Conservation (phyloP, 2,113 vertebrate genomes). For the Phylloscopus trochiloides region DNA sequence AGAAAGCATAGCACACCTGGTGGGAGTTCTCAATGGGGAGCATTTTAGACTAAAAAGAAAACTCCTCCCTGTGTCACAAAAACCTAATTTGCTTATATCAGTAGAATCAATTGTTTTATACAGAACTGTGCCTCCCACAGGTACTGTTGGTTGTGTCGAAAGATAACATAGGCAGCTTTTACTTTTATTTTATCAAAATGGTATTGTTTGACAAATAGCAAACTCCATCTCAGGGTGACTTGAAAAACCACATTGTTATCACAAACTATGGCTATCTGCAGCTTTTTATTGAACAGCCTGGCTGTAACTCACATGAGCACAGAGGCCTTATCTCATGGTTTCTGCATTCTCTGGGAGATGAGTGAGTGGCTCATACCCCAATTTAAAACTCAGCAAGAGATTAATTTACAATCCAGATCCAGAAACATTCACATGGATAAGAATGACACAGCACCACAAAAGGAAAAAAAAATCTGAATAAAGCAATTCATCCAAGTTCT, state of each 20-base stretch:
- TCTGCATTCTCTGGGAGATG: neutral
- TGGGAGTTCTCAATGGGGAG: constrained; percentile 33
- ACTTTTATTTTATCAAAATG: neutral
- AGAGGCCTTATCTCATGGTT: neutral
- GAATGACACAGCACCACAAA: neutral
- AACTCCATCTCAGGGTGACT: constrained; percentile 6
- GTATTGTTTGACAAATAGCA: neutral
- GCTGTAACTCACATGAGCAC: neutral
- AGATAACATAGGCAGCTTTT: neutral
- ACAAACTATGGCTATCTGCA: neutral
- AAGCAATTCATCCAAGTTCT: neutral
- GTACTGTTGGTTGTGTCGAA: neutral
- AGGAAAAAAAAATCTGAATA: neutral
- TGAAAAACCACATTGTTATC: neutral
- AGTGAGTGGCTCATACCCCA: neutral
- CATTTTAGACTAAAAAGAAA: constrained; percentile 25
- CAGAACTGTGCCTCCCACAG: neutral
- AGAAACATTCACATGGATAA: neutral
- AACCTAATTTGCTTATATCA: constrained; percentile 48
- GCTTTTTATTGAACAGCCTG: neutral
- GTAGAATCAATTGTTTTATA: constrained; percentile 37
- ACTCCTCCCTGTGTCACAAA: constrained; percentile 35
- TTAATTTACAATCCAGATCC: neutral
- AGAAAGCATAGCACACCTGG: constrained; percentile 54
- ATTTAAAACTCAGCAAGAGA: neutral